phyloP scores from a whole-genome alignment of 2,888 invertebrate species.

The Cheilosia vulpina region DNA sequence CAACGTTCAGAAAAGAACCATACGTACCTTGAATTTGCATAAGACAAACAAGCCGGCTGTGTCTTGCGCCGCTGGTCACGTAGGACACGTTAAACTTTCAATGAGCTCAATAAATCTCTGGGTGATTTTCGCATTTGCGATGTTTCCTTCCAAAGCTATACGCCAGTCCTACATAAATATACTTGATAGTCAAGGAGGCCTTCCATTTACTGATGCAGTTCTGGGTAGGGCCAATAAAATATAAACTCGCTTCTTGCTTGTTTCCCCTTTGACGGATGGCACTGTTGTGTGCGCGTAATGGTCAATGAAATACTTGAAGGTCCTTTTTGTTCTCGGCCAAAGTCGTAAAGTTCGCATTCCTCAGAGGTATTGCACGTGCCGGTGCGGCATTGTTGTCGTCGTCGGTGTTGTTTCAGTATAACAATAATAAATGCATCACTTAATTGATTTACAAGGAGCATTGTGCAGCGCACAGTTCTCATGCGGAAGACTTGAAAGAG shows the following conservation, averaged over 20 bases:
- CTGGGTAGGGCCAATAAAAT: slow-evolving; percentile 56
- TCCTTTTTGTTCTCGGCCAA: slow-evolving; percentile 53
- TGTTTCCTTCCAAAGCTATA: slow-evolving; percentile 6
- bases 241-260: slow-evolving; percentile 20
- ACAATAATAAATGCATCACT: slow-evolving; percentile 61
- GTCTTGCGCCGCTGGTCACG: slow-evolving; percentile 27
- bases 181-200: slow-evolving; percentile 53
- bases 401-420: slow-evolving; percentile 31
- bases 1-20: background rate
- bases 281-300: slow-evolving; percentile 44
- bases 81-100: slow-evolving; percentile 57
- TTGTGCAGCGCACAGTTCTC: slow-evolving; percentile 4
- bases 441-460: slow-evolving; percentile 63
- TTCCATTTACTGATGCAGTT: background rate
- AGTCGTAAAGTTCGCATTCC: slow-evolving; percentile 57
- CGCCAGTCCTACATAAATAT: background rate
- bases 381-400: slow-evolving; percentile 2
- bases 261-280: slow-evolving; percentile 50
- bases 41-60: background rate
- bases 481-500: slow-evolving; percentile 47
- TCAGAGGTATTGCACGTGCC: slow-evolving; percentile 55
- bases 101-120: slow-evolving; percentile 70
- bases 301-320: slow-evolving; percentile 71
- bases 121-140: slow-evolving; percentile 34
- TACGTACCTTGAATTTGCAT: slow-evolving; percentile 52